These are phyloP conservation scores for Eulemur rubriventer DNA, from an alignment of 2,797 vertebrate species.

Conservation along the genomic window DNA sequence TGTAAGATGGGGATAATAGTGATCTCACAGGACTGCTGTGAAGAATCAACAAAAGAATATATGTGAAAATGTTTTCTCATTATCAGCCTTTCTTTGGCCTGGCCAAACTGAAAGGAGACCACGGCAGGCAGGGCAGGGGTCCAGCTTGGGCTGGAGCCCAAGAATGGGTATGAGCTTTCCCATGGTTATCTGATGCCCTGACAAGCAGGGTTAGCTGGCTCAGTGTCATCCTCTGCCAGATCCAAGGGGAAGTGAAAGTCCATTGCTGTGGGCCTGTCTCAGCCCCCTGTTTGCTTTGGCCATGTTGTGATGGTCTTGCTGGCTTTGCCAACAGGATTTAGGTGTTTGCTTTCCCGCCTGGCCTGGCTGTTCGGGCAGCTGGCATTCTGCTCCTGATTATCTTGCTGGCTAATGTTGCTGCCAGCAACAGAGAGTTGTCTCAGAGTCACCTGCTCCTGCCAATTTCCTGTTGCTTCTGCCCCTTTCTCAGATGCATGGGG, in stretches of 20 bases:
- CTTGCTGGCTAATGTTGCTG: background rate
- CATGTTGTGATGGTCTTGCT: background rate
- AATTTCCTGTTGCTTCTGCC: background rate
- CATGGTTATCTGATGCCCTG: background rate
- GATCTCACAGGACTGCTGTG: background rate
- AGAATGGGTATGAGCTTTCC: background rate
- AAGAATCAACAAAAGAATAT: background rate
- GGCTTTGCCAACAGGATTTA: conserved; percentile 79
- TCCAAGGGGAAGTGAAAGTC: background rate
- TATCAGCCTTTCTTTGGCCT: background rate
- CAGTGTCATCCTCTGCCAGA: background rate
- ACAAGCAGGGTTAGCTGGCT: background rate
- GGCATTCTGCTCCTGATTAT: conserved; percentile 53
- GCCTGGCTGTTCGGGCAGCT: conserved; percentile 60
- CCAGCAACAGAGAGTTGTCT: background rate
- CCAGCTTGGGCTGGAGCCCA: background rate
- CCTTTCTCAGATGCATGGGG: background rate
- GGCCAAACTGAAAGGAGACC: background rate
- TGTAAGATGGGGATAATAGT: background rate
- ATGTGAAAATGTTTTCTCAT: background rate
- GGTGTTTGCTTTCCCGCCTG: conserved; percentile 73
- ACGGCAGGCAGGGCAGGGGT: background rate
- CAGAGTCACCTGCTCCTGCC: too few relatives aligned
- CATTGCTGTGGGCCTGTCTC: background rate
- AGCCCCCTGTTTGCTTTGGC: conserved; percentile 73